Base-by-base conservation (phyloP, 2,797 vertebrate species). In the Sebastes variabilis region DNA sequence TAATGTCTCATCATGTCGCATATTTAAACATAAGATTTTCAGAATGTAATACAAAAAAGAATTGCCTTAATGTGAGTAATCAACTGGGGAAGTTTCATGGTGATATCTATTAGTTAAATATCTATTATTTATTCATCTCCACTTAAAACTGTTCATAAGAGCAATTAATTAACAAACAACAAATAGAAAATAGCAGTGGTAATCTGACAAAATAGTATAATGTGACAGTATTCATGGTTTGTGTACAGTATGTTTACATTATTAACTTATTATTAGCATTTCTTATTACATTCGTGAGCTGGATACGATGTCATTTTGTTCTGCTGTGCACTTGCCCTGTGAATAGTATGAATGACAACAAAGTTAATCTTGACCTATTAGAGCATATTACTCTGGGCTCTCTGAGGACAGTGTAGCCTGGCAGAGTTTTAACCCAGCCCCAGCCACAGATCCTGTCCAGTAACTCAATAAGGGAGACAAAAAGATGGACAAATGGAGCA, bases 401-500 rank as follows among this genome's bases (percentile, higher is more conserved):
- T 56, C 32, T 62, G 24, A 34, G 46, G 77, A 60, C 61, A 61
- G 5, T 24, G 30, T 25, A 27, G 49, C 24, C n/a, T 27, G 58
- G 59, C 10, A 29, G 62, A 29, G 25, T 24, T 70, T 76, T 8
- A 64, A 49, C 3, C n/a, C n/a, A 20, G n/a, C 22, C 3, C n/a
- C n/a, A 12, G n/a, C 20, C 54, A 62, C 55, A 52, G 16, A 73
- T 56, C 55, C 38, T 61, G 36, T 12, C 34, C 32, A 52, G 66
- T 72, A 69, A 71, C 34, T 62, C 56, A 42, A 82, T 73, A 62
- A 76, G 11, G 12, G 12, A 61, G 42, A 58, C 49, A 73, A 52
- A 27, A 16, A 38, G 4, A 62, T 10, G 22, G 59, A 59, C 14
- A 61, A 22, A 34, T 34, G 18, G 34, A 30, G 0, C 2, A 11